phyloP scores from a whole-genome alignment of 1,140 invertebrate species.

The Macrotrachela quadricornifera region DNA sequence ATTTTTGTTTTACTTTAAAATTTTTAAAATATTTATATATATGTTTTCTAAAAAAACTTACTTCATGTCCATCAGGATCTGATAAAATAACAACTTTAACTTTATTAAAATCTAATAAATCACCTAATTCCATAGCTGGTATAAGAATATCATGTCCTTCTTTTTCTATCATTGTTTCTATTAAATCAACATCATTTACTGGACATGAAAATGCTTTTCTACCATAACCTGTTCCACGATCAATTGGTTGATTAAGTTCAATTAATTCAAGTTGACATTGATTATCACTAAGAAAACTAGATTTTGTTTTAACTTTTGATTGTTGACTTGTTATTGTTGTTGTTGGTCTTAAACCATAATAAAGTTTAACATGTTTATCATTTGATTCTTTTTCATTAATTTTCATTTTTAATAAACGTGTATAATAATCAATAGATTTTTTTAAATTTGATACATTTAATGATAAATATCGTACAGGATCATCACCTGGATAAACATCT shows the following conservation, averaged over 20 bases:
- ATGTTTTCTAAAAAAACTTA: conserved; percentile 47
- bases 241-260: conserved; percentile 40
- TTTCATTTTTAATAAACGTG: neutral
- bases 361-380: neutral
- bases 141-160: conserved; percentile 56
- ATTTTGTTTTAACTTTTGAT: neutral
- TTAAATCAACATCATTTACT: conserved; percentile 43
- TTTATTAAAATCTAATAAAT: conserved; percentile 40
- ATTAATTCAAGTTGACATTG: conserved; percentile 46
- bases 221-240: conserved; percentile 75
- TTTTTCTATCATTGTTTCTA: conserved; percentile 51
- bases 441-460: conserved; percentile 54
- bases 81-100: conserved; percentile 90
- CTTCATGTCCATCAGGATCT: conserved; percentile 92
- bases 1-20: no score
- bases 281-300: conserved; percentile 8
- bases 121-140: conserved; percentile 58
- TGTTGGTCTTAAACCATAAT: neutral
- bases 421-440: conserved; percentile 38
- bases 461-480: conserved; percentile 59
- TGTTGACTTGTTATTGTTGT: no score
- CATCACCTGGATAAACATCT: conserved; percentile 36
- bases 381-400: neutral
- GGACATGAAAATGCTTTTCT: conserved; percentile 79
- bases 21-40: no score